phyloP scores from a whole-genome alignment of 2,888 invertebrate species.

The Drosophila cracens region DNA sequence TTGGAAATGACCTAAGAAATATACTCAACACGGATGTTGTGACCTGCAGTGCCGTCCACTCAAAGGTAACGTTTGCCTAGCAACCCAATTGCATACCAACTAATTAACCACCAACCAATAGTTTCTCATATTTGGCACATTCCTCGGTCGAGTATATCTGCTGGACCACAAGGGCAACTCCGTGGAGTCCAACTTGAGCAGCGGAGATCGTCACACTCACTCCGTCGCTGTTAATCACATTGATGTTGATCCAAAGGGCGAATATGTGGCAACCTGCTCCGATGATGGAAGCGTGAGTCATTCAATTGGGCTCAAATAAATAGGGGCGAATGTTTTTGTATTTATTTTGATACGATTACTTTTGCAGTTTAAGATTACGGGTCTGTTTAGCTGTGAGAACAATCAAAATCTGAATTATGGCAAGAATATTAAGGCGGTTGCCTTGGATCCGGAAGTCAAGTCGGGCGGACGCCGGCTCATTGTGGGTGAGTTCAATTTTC shows the following conservation, averaged over 20 bases:
- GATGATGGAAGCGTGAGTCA: constrained; percentile 92
- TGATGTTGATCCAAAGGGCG: constrained; percentile 96
- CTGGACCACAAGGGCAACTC: constrained; percentile 96
- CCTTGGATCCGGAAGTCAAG: constrained; percentile 94
- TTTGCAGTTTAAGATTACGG: constrained; percentile 90
- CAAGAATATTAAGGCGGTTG: constrained; percentile 93
- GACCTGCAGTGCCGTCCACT: constrained; percentile 96
- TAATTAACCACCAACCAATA: constrained; percentile 75
- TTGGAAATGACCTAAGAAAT: constrained; percentile 93
- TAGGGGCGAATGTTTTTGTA: background rate
- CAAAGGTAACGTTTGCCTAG: constrained; percentile 88
- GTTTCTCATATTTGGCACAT: constrained; percentile 97
- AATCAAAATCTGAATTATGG: constrained; percentile 92
- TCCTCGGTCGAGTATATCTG: constrained; percentile 95
- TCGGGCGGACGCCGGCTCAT: constrained; percentile 93
- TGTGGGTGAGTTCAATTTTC: constrained; percentile 87
- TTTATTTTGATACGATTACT: background rate
- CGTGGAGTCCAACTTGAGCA: constrained; percentile 86
- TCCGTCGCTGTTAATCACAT: constrained; percentile 97
- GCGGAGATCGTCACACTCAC: constrained; percentile 88
- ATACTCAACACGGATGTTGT: constrained; percentile 94
- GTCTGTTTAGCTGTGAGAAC: constrained; percentile 93
- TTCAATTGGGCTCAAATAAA: background rate
- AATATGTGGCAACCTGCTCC: constrained; percentile 96
- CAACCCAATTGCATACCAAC: background rate